These are phyloP conservation scores for chimpanzee (Pan troglodytes) DNA, from an alignment of 2,113 vertebrate species.

Conservation along the genomic window NHGRI_mPanTro3-v2.1_pri NC_072420.2:31714501-31715000, in stretches of 20 bases:
- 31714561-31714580: slow-evolving; percentile 21
- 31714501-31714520: slow-evolving; percentile 45
- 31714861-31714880: background rate
- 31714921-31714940: background rate
- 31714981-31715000: background rate
- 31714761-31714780: background rate
- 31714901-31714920: background rate
- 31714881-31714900: background rate
- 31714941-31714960: background rate
- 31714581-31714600: background rate
- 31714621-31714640: background rate
- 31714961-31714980: background rate
- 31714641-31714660: slow-evolving; percentile 68
- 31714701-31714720: slow-evolving; percentile 59
- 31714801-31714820: background rate
- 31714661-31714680: slow-evolving; percentile 58
- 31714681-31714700: slow-evolving; percentile 41
- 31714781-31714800: background rate
- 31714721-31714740: slow-evolving; percentile 35
- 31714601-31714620: slow-evolving; percentile 29
- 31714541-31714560: slow-evolving; percentile 23
- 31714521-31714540: slow-evolving; percentile 9
- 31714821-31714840: background rate
- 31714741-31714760: background rate
- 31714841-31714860: background rate